phyloP scores from a whole-genome alignment of 30 jellyfish, hydroid and myxozoan species.

The Hydra vulgaris region DNA sequence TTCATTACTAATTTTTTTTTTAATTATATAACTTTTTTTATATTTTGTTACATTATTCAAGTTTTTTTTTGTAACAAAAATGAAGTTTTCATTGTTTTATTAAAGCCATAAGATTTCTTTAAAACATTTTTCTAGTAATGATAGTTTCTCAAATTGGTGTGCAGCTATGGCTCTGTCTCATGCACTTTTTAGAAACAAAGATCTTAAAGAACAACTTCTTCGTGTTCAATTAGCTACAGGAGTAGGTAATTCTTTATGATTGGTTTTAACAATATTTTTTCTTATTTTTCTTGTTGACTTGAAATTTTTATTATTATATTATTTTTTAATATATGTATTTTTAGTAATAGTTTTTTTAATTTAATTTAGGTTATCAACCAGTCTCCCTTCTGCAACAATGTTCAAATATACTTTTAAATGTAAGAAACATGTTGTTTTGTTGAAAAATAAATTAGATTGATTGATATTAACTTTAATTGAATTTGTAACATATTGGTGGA shows the following conservation, averaged over 20 bases:
- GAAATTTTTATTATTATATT: too few relatives aligned
- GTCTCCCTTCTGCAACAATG: constrained; percentile 87
- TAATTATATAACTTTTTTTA: not conserved
- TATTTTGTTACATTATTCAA: too few relatives aligned
- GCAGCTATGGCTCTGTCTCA: constrained; percentile 93
- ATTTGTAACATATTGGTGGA: too few relatives aligned
- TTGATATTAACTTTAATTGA: too few relatives aligned
- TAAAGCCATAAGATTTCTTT: too few relatives aligned
- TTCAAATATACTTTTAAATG: constrained; percentile 75
- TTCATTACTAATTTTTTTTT: not conserved
- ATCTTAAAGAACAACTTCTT: constrained; percentile 74
- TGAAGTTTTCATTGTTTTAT: too few relatives aligned
- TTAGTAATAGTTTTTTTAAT: too few relatives aligned
- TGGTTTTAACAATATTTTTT: too few relatives aligned
- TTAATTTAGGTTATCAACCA: constrained; percentile 81
- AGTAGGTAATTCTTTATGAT: constrained; percentile 41
- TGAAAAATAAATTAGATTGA: too few relatives aligned
- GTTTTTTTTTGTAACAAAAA: not conserved
- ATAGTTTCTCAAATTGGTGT: constrained; percentile 86
- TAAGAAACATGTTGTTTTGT: constrained; percentile 6
- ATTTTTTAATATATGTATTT: not conserved
- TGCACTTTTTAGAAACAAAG: constrained; percentile 84
- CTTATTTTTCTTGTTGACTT: too few relatives aligned
- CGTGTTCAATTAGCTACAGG: constrained; percentile 96
- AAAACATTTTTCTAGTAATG: constrained; percentile 50